Base-by-base conservation (phyloP, 2,113 vertebrate species). In the Chaetodon trifascialis region DNA sequence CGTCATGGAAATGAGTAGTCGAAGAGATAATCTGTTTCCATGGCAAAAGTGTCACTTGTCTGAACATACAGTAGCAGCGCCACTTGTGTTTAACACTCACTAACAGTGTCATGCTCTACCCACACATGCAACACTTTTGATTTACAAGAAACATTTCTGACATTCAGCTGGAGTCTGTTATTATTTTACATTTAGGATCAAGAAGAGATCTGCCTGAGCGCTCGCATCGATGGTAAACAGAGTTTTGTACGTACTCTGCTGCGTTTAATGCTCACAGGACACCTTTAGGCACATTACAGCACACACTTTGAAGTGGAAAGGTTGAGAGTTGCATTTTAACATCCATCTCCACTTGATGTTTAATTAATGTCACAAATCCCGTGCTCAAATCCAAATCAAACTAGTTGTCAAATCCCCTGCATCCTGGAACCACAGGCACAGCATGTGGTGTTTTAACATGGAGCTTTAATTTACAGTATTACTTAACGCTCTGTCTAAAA, bases 381-480 rank as follows among this genome's bases (percentile, higher is more conserved):
- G 11, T 11, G 62, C 46, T 72, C 51, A 63, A 84, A 88, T 89
- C 79, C 87, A 80, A 51, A 81, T 71, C 72, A 69, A 87, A 91
- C 80, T 73, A 81, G 58, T 85, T 75, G 87, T 92, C 87, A 90
- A 89, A 92, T 89, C 85, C 80, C 66, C 79, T 67, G 73, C 80
- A 84, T 75, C 76, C 23, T 63, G 82, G 46, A 56, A 79, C 67
- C 69, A 55, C 82, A 56, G 74, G 6, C 86, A 7, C 90, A 88
- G 89, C 88, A 73, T 88, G 92, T 86, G 87, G 80, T 47, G 84
- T 74, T 87, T 83, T 34, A 90, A 82, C 85, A 79, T 9, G 63
- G 25, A 68, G 87, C 88, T 92, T 92, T 92, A 80, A 93, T 94
- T 90, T 89, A 89, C 90, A 90, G 87, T 79, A 81, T 84, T 83